Evolutionary conservation across 2,797 vertebrate species (phyloP).

Genomic region (Parauchenoglanis ngamensis): DNA sequence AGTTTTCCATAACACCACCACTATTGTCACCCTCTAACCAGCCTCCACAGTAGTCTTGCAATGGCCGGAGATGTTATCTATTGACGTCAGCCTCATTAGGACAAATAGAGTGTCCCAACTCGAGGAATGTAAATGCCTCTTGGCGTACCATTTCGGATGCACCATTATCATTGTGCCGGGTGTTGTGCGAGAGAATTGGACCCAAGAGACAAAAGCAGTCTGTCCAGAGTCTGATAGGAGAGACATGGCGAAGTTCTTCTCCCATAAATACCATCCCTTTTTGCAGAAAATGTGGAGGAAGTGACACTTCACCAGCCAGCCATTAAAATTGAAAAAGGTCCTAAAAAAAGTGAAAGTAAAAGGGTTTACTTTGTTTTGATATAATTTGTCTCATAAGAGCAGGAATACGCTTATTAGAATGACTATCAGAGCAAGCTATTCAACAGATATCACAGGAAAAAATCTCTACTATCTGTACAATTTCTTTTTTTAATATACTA

Average conservation of each 20-base stretch:
- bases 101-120: constrained; percentile 56
- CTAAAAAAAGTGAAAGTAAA: not conserved
- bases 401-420: not conserved
- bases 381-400: constrained; percentile 1
- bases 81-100: constrained; percentile 58
- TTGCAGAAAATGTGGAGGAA: constrained; percentile 61
- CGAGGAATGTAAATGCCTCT: constrained; percentile 63
- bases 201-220: constrained; percentile 56
- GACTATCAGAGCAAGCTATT: not conserved
- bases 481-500: constrained; percentile 20
- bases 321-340: constrained; percentile 5
- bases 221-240: constrained; percentile 43
- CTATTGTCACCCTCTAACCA: constrained; percentile 41
- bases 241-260: constrained; percentile 31
- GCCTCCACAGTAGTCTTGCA: constrained; percentile 33
- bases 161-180: constrained; percentile 48
- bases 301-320: constrained; percentile 51
- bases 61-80: constrained; percentile 49
- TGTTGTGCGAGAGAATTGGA: constrained; percentile 28
- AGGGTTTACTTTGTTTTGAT: not conserved
- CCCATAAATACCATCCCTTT: constrained; percentile 26
- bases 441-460: not conserved
- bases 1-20: constrained; percentile 31
- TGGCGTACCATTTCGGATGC: constrained; percentile 47
- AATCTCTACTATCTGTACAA: constrained; percentile 24